Evolutionary conservation across 53 echinoderm and acorn worm genomes (phyloP).

Genomic region (Arbacia lixula): DNA sequence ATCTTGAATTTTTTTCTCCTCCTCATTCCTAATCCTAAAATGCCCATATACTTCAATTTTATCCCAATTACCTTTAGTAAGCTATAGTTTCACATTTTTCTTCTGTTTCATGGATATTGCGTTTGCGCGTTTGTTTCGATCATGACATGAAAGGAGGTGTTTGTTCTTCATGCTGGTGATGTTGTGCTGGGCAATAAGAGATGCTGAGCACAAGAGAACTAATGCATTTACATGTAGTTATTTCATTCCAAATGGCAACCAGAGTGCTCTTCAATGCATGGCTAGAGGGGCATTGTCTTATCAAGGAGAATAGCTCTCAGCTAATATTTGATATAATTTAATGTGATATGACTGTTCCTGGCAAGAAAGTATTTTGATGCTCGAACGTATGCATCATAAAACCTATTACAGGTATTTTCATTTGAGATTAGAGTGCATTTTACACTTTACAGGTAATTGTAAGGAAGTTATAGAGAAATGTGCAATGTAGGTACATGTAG

Average conservation of each 20-base stretch:
- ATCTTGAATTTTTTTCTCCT: slow-evolving; percentile 35
- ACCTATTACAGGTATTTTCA: too few species aligned
- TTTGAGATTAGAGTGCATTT: too few species aligned
- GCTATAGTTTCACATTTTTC: slow-evolving; percentile 39
- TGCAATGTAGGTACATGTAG: too few species aligned
- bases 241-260: slow-evolving; percentile 29
- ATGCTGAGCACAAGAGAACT: too few species aligned
- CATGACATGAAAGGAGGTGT: slow-evolving; percentile 28
- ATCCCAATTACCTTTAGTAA: slow-evolving; percentile 28
- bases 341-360: too few species aligned
- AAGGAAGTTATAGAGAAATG: too few species aligned
- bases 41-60: slow-evolving; percentile 28
- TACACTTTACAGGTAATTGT: too few species aligned
- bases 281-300: slow-evolving; percentile 7
- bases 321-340: too few species aligned
- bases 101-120: slow-evolving; percentile 32
- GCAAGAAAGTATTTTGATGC: too few species aligned
- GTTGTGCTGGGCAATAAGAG: slow-evolving; percentile 11
- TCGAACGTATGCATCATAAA: too few species aligned
- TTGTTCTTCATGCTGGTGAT: not conserved
- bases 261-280: slow-evolving; percentile 39
- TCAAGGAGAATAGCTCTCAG: not conserved
- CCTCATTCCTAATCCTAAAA: slow-evolving; percentile 7
- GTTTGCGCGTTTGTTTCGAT: slow-evolving; percentile 44
- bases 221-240: too few species aligned